Evolutionary conservation across 2,797 vertebrate genomes (phyloP).

Genomic region (Karalla daura): DNA sequence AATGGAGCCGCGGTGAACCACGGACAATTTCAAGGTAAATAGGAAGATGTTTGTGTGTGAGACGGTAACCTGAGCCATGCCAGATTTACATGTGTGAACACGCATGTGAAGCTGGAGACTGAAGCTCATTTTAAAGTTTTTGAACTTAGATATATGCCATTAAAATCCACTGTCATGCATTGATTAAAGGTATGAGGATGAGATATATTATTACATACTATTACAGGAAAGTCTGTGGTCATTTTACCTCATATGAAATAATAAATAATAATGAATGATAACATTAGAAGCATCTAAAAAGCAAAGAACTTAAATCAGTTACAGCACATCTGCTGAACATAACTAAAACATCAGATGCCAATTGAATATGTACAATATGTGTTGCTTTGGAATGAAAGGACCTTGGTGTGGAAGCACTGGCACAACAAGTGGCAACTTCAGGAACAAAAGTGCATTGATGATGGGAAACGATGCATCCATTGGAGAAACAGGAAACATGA

Average conservation of each 20-base stretch:
- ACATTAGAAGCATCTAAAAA: no score
- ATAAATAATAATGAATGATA: background rate
- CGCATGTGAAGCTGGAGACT: background rate
- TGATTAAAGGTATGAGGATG: background rate
- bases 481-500: no score
- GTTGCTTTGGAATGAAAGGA: no score
- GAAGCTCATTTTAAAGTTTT: background rate
- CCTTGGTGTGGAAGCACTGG: no score
- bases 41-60: conserved; percentile 90
- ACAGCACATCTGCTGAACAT: background rate
- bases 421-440: no score
- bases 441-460: no score
- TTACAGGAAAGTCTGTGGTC: background rate
- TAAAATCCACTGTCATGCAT: background rate
- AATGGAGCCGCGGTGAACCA: conserved; percentile 91
- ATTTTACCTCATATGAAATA: background rate
- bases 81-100: background rate
- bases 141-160: background rate
- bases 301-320: no score
- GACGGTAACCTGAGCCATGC: conserved; percentile 83
- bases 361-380: background rate
- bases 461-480: no score
- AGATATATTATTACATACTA: background rate
- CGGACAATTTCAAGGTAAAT: conserved; percentile 89
- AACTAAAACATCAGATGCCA: background rate